phyloP scores from a whole-genome alignment of 2,113 vertebrate genomes.

The Tylochromis polylepis region DNA sequence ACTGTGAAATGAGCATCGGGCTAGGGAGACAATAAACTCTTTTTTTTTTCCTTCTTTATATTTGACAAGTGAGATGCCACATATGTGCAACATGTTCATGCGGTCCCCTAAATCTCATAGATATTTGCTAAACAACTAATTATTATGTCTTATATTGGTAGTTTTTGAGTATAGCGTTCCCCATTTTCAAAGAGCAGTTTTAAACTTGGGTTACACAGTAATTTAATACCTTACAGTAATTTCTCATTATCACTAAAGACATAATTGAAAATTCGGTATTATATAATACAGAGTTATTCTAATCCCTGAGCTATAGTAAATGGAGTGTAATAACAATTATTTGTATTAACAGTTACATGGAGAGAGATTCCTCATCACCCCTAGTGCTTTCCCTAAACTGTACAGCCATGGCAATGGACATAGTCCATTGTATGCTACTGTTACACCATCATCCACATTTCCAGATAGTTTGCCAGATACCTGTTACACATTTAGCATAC shows the following conservation, averaged over 20 bases:
- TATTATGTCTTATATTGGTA: neutral
- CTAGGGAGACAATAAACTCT: neutral
- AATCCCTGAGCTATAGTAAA: neutral
- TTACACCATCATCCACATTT: neutral
- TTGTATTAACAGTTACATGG: neutral
- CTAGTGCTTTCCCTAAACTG: neutral
- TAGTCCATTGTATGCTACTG: neutral
- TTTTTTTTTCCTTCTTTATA: neutral
- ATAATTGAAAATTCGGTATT: neutral
- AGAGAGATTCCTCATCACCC: neutral
- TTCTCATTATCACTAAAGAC: neutral
- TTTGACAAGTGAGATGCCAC: neutral
- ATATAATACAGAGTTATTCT: neutral
- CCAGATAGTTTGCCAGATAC: neutral
- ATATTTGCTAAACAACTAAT: neutral
- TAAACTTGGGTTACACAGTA: neutral
- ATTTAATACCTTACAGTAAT: neutral
- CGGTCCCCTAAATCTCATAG: neutral
- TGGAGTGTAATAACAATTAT: neutral
- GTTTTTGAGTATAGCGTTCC: neutral
- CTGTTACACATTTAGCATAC: neutral
- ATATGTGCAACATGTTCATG: neutral
- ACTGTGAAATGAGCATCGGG: neutral
- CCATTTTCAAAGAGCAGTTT: neutral
- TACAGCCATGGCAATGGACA: neutral